Conservation (phyloP, 2,797 vertebrate genomes). For the Simalia tracyae region DNA sequence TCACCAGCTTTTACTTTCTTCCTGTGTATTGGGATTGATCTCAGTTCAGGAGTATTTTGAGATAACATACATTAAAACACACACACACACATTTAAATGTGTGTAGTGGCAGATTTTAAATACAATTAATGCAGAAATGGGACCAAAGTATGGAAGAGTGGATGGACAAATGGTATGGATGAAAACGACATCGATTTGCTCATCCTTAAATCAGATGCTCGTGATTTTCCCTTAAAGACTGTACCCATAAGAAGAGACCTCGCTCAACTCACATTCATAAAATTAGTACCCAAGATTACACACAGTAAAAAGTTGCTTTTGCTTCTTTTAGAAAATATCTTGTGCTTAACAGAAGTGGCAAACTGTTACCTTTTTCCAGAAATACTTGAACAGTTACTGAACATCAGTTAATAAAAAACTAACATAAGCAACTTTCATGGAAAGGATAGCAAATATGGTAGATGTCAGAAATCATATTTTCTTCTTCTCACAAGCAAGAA, state of each 20-base stretch:
- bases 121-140: neutral
- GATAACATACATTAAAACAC: neutral
- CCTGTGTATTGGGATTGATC: neutral
- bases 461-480: neutral
- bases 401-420: conserved; percentile 14
- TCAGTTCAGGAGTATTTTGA: neutral
- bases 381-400: conserved; percentile 1
- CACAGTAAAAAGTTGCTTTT: conserved; percentile 38
- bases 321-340: neutral
- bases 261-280: neutral
- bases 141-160: no score
- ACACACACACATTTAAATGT: neutral
- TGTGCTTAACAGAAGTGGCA: conserved; percentile 28
- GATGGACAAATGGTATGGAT: neutral
- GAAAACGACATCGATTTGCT: neutral
- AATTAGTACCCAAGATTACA: conserved; percentile 39
- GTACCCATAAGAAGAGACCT: neutral
- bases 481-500: neutral
- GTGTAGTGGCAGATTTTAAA: neutral
- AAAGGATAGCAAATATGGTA: conserved; percentile 4
- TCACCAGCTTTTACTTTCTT: neutral
- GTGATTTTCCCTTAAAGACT: neutral
- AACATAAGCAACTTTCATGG: conserved; percentile 41
- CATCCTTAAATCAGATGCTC: neutral
- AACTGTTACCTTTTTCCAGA: conserved; percentile 24